Evolutionary conservation across 2,797 vertebrate species (phyloP), one percentile per base, ranked within the genome.

Genomic region (Lacerta bilineata): DNA sequence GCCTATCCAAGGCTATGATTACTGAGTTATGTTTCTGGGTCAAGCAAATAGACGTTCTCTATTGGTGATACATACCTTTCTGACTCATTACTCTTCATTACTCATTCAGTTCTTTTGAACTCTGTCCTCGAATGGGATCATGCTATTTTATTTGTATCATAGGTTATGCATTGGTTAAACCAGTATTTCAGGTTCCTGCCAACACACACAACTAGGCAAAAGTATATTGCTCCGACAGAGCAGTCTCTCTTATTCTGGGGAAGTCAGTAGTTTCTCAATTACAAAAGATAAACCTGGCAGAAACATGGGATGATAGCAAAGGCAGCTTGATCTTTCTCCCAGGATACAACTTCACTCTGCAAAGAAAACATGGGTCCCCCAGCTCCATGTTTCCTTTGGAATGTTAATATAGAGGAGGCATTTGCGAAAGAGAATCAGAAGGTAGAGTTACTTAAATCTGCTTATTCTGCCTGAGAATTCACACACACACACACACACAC

Each of bases 91-190:
- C 59, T 2, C 11, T 39, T 90, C 68, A 15, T 91, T 55, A 17
- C 36, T 79, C 39, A 76, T 69, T 78, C 68, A 64, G 78, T 81
- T 84, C 43, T 43, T 78, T 90, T 87, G 88, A 50, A 80, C 55
- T 81, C n/a, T 90, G 85, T 93, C 78, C 75, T 79, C 27, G 33
- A 7, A 18, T 87, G 68, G 85, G 78, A 81, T 61, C 0, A 1
- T 18, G 25, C 15, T 18, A 71, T 13, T 1, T 10, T 79, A 29
- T 0, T 1, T 71, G 75, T 85, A 84, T 29, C 86, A 75, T 77
- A 89, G 89, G 80, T n/a, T 76, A 74, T 74, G 83, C 87, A 83
- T 91, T 59, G 11, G 93, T 91, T 87, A 82, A 93, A 93, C 88
- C 1, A 46, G 94, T 94, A 92, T 86, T 91, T 90, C 94, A 78